These are phyloP conservation scores for Tapirus indicus DNA, from an alignment of 2,797 vertebrate genomes.

Conservation along the genomic window DNA sequence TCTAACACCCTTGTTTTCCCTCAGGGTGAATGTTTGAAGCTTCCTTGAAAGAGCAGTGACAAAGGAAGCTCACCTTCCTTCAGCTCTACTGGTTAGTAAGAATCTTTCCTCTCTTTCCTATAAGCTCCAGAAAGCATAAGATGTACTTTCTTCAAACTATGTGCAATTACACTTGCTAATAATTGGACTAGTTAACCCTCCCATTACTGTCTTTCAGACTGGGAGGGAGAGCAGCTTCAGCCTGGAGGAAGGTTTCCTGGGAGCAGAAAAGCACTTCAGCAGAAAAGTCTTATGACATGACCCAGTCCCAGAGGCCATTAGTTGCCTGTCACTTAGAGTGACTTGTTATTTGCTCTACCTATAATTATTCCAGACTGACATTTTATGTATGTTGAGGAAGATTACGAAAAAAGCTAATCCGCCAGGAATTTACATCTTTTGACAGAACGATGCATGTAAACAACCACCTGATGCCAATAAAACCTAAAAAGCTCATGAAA, in stretches of 20 bases:
- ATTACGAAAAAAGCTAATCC: constrained; percentile 40
- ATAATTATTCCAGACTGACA: constrained; percentile 33
- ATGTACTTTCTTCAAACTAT: constrained; percentile 35
- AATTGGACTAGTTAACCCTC: constrained; percentile 20
- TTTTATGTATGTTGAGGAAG: constrained; percentile 43
- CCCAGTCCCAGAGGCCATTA: background rate
- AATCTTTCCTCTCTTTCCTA: background rate
- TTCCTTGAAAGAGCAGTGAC: constrained; percentile 48
- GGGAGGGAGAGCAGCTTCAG: background rate
- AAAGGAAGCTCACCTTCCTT: background rate
- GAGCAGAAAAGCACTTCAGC: background rate
- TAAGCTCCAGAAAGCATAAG: background rate
- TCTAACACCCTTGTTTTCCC: background rate
- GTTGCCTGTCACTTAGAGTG: background rate
- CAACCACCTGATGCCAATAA: background rate
- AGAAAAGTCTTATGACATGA: background rate
- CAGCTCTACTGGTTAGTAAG: background rate
- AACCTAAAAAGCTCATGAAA: constrained; percentile 39
- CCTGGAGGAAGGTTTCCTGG: background rate
- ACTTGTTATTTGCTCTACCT: background rate
- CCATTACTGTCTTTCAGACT: background rate
- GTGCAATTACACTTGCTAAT: background rate
- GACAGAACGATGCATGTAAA: background rate
- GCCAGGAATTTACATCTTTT: background rate
- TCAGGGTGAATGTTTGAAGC: constrained; percentile 9